Evolutionary conservation across 2,888 invertebrate genomes (phyloP).

Genomic region (Plebejus anna): DNA sequence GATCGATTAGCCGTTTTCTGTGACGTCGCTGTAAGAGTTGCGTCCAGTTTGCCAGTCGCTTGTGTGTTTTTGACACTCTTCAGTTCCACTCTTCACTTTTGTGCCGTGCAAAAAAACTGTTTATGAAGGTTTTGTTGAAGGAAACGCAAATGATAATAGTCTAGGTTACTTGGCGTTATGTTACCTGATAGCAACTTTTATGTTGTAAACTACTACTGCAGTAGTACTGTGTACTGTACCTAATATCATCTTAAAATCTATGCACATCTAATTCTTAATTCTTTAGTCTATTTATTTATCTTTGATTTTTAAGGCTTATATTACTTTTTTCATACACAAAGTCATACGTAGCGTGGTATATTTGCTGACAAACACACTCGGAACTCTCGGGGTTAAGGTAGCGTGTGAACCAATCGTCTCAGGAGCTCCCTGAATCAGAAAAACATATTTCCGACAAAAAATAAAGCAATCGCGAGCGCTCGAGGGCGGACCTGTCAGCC

Average conservation of each 20-base stretch:
- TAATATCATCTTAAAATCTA: no score
- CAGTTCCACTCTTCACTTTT: neutral
- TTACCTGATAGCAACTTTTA: no score
- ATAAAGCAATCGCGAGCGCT: constrained; percentile 68
- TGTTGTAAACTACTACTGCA: no score
- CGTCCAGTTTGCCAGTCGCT: constrained; percentile 42
- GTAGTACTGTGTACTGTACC: no score
- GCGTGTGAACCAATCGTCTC: constrained; percentile 65
- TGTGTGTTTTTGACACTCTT: constrained; percentile 33
- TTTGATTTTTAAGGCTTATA: neutral
- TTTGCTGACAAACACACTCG: constrained; percentile 1
- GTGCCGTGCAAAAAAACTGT: neutral
- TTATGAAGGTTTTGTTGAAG: neutral
- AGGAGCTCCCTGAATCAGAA: constrained; percentile 60
- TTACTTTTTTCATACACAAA: neutral
- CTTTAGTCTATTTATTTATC: no score
- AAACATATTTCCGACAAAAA: constrained; percentile 64
- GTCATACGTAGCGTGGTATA: neutral
- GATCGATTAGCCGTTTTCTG: constrained; percentile 65
- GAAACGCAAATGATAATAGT: neutral
- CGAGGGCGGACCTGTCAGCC: constrained; percentile 76
- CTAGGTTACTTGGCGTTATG: neutral
- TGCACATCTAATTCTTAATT: no score
- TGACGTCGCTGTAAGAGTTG: constrained; percentile 61
- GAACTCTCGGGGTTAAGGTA: constrained; percentile 35